phyloP scores from a whole-genome alignment of 2,888 invertebrate species.

The Andricus curvator region DNA sequence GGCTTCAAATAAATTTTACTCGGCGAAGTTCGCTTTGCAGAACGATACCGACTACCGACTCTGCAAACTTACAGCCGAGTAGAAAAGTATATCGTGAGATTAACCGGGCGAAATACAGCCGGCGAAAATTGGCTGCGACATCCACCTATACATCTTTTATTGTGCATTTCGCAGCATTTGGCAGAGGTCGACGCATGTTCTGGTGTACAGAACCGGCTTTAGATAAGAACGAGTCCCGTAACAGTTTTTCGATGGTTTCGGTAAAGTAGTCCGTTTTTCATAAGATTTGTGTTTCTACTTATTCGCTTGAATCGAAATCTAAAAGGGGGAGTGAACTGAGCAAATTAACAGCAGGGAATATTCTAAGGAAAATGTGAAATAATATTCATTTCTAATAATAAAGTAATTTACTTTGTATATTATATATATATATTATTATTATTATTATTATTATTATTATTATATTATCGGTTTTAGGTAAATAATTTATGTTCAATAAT shows the following conservation, averaged over 20 bases:
- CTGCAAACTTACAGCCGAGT: conserved; percentile 53
- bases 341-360: too few species aligned
- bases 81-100: conserved; percentile 56
- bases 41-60: conserved; percentile 47
- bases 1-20: conserved; percentile 58
- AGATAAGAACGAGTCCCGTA: conserved; percentile 12
- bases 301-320: conserved; percentile 1
- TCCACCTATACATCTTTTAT: conserved; percentile 42
- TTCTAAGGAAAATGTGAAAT: too few species aligned
- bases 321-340: too few species aligned
- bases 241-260: conserved; percentile 11
- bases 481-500: too few species aligned
- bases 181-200: conserved; percentile 28
- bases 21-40: conserved; percentile 42
- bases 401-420: too few species aligned
- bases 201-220: conserved; percentile 29
- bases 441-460: too few species aligned
- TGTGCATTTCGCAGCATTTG: conserved; percentile 33
- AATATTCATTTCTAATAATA: too few species aligned
- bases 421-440: too few species aligned
- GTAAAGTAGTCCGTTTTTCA: conserved; percentile 7
- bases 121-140: conserved; percentile 56
- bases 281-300: conserved; percentile 16
- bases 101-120: conserved; percentile 56
- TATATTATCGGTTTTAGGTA: too few species aligned